Base-by-base conservation (phyloP, 2,888 invertebrate genomes). In the Sinohyriopsis cumingii region DNA sequence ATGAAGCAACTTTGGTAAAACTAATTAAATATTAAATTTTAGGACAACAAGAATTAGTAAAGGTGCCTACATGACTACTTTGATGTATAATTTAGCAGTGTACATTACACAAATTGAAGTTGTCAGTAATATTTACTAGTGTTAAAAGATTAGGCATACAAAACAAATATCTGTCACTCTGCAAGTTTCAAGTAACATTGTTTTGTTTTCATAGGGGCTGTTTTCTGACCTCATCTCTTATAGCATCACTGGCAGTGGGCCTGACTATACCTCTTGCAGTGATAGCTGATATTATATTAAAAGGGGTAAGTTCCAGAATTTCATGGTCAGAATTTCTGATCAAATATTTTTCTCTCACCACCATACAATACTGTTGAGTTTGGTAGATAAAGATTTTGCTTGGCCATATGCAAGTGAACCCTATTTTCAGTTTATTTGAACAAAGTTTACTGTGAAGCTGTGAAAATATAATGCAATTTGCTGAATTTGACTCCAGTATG, bases 241-340 rank as follows among this genome's bases (percentile, higher is more conserved):
- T 96, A 82, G 98, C 96, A 45, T 96, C 96, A 2, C 90, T 96
- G 83, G 93, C 96, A 70, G 93, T 97, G 77, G 95, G 95, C 80
- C 91, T 98, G 82, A 95, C 95, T 76, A 94, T 96, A 89, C 98
- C 98, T 68, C 92, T 98, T 91, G 94, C 96, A 55, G 95, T 96
- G 93, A 91, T 95, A 80, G 95, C 95, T 80, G 97, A 97, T 91
- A 93, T 94, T 59, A 87, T 95, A 65, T 90, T 95, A 59, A 94
- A 94, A 88, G 92, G 92, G 81, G 93, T 94, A 80, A 91, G 93
- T 77, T 18, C 20, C 28, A 22, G 24, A 62, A 60, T 28, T 33
- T 22, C 24, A 55, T 45, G 19, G 24, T 33, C 28, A 61, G 33
- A 57, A 20, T 15, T 57, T n/a, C 3, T 68, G 56, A 24, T 55